Evolutionary conservation across 2,888 invertebrate species (phyloP).

Genomic region (Rotaria magnacalcarata): DNA sequence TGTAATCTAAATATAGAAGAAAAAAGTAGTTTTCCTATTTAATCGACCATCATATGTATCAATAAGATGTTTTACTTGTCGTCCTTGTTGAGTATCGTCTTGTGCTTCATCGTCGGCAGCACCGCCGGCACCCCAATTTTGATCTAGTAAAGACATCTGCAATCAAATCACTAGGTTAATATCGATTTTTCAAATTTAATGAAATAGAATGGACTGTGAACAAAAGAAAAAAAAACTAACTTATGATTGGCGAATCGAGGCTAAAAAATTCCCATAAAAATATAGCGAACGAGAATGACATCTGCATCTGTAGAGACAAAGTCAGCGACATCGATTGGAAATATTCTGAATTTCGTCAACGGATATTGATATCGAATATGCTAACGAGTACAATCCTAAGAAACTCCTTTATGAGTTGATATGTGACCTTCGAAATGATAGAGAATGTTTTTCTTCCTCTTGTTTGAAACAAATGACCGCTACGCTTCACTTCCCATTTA

Average conservation of each 20-base stretch:
- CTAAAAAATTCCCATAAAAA: background rate
- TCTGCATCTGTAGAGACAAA: background rate
- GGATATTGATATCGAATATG: too few relatives aligned
- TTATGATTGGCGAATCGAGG: background rate
- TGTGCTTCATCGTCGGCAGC: slow-evolving; percentile 15
- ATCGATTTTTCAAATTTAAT: background rate
- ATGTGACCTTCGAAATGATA: too few relatives aligned
- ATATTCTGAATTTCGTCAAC: too few relatives aligned
- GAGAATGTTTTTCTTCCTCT: too few relatives aligned
- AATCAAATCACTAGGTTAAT: background rate
- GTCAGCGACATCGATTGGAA: background rate
- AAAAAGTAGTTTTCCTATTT: background rate
- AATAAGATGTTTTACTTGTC: background rate
- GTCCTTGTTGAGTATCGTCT: slow-evolving; percentile 24
- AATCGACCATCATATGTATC: too few relatives aligned
- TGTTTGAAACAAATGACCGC: background rate
- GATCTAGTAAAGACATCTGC: slow-evolving; percentile 27
- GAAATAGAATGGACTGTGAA: background rate
- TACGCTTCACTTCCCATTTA: background rate
- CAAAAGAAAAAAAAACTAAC: background rate
- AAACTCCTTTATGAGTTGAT: too few relatives aligned
- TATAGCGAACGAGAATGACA: background rate
- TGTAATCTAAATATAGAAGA: slow-evolving; percentile 3
- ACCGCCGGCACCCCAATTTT: slow-evolving; percentile 16
- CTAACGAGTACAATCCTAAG: too few relatives aligned